phyloP scores from a whole-genome alignment of 2,113 vertebrate species.

The Merops nubicus region DNA sequence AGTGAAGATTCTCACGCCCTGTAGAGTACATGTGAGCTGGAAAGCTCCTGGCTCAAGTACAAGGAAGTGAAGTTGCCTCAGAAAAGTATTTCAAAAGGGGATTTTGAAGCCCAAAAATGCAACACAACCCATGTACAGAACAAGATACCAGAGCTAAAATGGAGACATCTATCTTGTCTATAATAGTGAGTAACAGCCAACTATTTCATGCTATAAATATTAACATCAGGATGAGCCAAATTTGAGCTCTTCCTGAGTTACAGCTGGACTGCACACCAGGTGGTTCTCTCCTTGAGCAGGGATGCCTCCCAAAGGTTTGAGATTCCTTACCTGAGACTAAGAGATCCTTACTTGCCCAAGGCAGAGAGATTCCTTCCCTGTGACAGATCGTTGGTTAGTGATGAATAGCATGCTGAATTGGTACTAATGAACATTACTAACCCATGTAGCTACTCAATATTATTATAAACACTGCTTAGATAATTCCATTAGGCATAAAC shows the following conservation, averaged over 20 bases:
- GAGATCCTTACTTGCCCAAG: background rate
- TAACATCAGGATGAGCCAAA: too few relatives aligned
- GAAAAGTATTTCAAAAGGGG: background rate
- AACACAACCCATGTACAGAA: background rate
- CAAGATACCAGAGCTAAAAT: background rate
- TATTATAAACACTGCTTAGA: background rate
- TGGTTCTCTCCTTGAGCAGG: background rate
- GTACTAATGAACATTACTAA: background rate
- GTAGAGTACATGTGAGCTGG: background rate
- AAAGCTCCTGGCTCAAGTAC: background rate
- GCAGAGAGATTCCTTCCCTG: background rate
- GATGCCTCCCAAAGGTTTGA: background rate
- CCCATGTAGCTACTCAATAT: background rate
- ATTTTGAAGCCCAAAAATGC: background rate
- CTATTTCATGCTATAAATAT: background rate
- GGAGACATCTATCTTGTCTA: background rate
- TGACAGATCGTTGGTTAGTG: background rate
- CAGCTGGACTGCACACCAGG: background rate
- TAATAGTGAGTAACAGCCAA: background rate
- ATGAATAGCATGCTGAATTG: background rate
- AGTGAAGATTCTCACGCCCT: background rate
- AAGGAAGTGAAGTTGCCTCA: background rate
- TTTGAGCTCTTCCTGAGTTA: too few relatives aligned
- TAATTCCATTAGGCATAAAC: background rate
- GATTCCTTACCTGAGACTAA: background rate